Conservation (phyloP, 2,113 vertebrate species). For the Misgurnus anguillicaudatus region DNA sequence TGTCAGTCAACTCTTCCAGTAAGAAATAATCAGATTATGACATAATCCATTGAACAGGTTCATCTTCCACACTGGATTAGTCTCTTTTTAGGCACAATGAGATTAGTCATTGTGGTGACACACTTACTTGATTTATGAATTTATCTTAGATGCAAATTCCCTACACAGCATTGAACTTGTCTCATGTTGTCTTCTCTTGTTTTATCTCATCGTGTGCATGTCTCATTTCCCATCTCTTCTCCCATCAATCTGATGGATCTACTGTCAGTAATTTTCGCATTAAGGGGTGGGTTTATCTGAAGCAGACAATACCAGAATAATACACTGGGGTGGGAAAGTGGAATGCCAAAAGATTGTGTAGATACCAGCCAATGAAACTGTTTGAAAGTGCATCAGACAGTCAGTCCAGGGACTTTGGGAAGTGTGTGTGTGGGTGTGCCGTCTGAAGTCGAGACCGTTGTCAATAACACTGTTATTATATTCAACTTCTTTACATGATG, state of each 20-base stretch:
- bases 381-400: background rate
- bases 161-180: constrained; percentile 7
- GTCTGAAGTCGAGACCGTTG: background rate
- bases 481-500: background rate
- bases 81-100: constrained; percentile 42
- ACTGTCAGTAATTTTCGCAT: background rate
- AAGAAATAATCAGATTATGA: constrained; percentile 46
- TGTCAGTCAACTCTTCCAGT: constrained; percentile 32
- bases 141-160: constrained; percentile 23
- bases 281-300: no score
- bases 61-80: constrained; percentile 45
- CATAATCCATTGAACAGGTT: constrained; percentile 42
- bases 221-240: background rate
- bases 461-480: constrained; percentile 10
- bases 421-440: background rate
- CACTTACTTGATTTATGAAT: constrained; percentile 22
- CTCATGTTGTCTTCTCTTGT: background rate
- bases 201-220: background rate
- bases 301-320: background rate
- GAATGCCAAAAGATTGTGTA: no score
- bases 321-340: background rate
- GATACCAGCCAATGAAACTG: background rate
- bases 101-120: constrained; percentile 32
- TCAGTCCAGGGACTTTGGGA: background rate
- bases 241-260: background rate